Evolutionary conservation across 1,140 invertebrate species (phyloP).

Genomic region (Odontomachus brunneus): DNA sequence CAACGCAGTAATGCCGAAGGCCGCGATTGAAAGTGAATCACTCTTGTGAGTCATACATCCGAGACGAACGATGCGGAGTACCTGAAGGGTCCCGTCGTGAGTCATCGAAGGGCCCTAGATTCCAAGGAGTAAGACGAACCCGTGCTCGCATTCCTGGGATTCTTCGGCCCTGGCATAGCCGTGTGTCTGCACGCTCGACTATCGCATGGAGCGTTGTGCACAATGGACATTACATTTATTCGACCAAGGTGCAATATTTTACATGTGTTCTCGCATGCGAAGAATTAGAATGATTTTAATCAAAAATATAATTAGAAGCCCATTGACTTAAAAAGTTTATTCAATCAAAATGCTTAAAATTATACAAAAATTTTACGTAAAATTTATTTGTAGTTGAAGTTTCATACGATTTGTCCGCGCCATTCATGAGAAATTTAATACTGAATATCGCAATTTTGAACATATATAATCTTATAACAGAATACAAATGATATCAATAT

Average conservation of each 20-base stretch:
- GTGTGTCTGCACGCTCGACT: background rate
- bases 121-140: slow-evolving; percentile 64
- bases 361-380: no score
- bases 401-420: no score
- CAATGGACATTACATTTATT: slow-evolving; percentile 59
- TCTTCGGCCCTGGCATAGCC: background rate
- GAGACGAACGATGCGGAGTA: slow-evolving; percentile 45
- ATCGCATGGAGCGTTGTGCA: slow-evolving; percentile 33
- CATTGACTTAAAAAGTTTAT: no score
- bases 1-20: slow-evolving; percentile 17
- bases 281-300: background rate
- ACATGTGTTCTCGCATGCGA: slow-evolving; percentile 20
- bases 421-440: no score
- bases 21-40: slow-evolving; percentile 66
- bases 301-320: no score
- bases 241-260: slow-evolving; percentile 59
- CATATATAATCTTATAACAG: no score
- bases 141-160: slow-evolving; percentile 71
- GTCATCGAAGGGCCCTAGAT: slow-evolving; percentile 64
- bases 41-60: slow-evolving; percentile 62
- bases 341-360: no score
- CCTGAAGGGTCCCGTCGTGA: slow-evolving; percentile 46
- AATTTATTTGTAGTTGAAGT: no score
- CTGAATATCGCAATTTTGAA: no score
- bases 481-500: no score